Base-by-base conservation (phyloP, 2,113 vertebrate species). In the Morone chrysops region DNA sequence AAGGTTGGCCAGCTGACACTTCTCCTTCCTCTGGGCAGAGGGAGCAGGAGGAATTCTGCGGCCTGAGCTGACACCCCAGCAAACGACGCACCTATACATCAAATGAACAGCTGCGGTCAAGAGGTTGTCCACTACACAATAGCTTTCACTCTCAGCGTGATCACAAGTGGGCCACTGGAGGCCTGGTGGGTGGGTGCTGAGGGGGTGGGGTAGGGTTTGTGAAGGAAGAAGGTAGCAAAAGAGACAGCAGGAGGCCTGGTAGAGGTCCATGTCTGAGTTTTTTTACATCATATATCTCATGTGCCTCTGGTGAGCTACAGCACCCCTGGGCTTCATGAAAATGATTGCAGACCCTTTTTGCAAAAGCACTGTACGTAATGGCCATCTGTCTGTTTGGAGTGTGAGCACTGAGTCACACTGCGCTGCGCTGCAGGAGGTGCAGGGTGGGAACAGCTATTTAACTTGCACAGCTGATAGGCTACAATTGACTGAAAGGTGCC, bases 321-420 rank as follows among this genome's bases (percentile, higher is more conserved):
- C 93, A 90, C 93, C 93, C 90, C 67, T 74, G 92, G 92, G 92
- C 80, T 93, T 93, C 88, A 89, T 93, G 90, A 90, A 94, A 95
- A 94, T 94, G 90, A 95, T 93, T 94, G 89, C 91, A 84, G 83
- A 84, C 47, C 56, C 69, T 80, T 92, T 92, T 89, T 86, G 83
- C 84, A 82, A 94, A 94, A 90, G 90, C 82, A 86, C 86, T 89
- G 92, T 92, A 90, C 75, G 79, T 92, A 94, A 95, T 93, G 89
- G 88, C 95, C 94, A 95, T 94, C 93, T 95, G 94, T 90, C 93
- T 92, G 89, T 90, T 90, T 90, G 74, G 86, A 83, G 85, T 80
- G 76, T 76, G 86, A 87, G 87, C 71, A 74, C 70, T 75, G 90
- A 93, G 92, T 90, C 92, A 92, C 50, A 67, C 86, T 84, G 91